A percentile compares a stretch with the other conserved stretches of the same genome.
These are phyloP conservation scores for Prunella strophiata DNA, from an alignment of 2,797 vertebrate species.

Conservation along the genomic window DNA sequence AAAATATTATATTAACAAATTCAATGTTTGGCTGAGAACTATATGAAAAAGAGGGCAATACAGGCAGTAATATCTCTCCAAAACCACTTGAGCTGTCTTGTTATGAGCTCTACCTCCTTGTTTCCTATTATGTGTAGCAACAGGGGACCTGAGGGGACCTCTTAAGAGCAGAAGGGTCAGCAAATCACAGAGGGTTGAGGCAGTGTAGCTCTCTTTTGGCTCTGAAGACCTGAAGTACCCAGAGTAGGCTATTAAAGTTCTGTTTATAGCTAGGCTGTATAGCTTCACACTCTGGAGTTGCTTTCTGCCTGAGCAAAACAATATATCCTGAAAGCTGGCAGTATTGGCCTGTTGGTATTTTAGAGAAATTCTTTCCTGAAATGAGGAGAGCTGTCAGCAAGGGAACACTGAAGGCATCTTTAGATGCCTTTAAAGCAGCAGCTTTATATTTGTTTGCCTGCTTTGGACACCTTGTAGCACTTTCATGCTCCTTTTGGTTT, in stretches of 20 bases:
- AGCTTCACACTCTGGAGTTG: not conserved
- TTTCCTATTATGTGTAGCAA: not conserved
- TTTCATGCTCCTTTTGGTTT: not conserved
- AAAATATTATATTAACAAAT: not conserved
- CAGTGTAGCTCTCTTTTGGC: not conserved
- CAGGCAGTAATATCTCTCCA: not conserved
- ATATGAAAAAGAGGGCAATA: not conserved
- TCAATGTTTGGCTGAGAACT: not conserved
- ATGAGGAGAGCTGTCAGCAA: not conserved
- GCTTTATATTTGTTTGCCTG: not conserved
- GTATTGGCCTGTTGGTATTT: not conserved
- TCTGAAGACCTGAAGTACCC: not conserved
- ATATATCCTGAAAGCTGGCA: not conserved
- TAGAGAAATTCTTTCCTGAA: not conserved
- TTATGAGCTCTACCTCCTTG: not conserved
- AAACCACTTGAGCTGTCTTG: not conserved
- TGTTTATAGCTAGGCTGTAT: not conserved
- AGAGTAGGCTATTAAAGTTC: not conserved
- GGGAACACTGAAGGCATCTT: not conserved
- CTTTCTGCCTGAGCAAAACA: not conserved
- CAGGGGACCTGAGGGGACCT: not conserved
- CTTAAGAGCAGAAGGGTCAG: not conserved
- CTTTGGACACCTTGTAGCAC: not conserved
- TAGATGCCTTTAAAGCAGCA: not conserved
- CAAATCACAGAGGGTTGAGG: not conserved